Base-by-base conservation (phyloP, 1,140 invertebrate genomes). In the Trichonephila clavipes region DNA sequence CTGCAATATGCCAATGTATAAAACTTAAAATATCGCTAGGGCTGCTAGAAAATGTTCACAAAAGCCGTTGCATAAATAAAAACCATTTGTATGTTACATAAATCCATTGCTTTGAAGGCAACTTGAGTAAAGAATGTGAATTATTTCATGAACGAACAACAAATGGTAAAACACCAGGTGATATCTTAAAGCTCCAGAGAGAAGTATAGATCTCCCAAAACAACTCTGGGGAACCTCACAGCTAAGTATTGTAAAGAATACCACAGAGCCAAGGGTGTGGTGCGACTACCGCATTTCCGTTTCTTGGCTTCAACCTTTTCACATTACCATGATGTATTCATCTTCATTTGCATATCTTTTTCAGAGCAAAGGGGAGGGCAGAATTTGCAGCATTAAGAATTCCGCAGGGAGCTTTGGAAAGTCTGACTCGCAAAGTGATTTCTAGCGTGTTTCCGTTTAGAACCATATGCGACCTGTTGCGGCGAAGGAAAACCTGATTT, bases 391-490 rank as follows among this genome's bases (percentile, higher is more conserved):
- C 83, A 85, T 85, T 85, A 85, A 85, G 58, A 85, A 85, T 85
- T 85, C 83, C 44, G 14, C 24, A 21, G 44, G 8, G 58, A 10
- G 44, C 44, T 12, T 61, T 61, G n/a, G 51, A n/a, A 85, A 59
- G 83, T 61, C 83, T n/a, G 83, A 61, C 40, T 85, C 40, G n/a
- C 58, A 59, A 85, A 85, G 83, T 85, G 83, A 85, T 85, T 51
- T 85, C 58, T 85, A 85, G 83, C 83, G 83, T 85, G 83, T 85
- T 24, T 61, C 21, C 58, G 72, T 34, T 34, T 16, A 59, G 83
- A 85, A 85, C 83, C 58, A 85, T 85, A 61, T 85, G 83, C 83
- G 58, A 85, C 83, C 58, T 85, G 83, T 85, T 85, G 83, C 83
- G 44, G n/a, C 6, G n/a, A n/a, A 51, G 51, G 24, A 51, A 85